Percentiles rank a stretch among this genome's conserved stretches.
These are phyloP conservation scores for Morpho helenor DNA, from an alignment of 2,888 invertebrate genomes.

Conservation along the genomic window DNA sequence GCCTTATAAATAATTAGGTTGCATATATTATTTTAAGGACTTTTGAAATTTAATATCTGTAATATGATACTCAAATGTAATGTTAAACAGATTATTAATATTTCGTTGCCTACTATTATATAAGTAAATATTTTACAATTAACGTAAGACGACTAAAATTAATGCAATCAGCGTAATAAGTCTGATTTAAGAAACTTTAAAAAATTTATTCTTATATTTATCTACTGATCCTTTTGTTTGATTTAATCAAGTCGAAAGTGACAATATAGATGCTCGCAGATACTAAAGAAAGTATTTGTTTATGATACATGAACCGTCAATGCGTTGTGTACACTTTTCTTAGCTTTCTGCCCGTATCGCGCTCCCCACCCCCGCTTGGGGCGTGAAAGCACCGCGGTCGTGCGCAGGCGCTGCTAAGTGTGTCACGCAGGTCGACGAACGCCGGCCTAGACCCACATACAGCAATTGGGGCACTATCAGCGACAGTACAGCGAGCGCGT, in stretches of 20 bases:
- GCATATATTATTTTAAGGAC: too few relatives aligned
- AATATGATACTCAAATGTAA: not conserved
- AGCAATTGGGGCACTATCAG: slow-evolving; percentile 78
- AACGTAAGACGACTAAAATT: not conserved
- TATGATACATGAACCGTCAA: slow-evolving; percentile 26
- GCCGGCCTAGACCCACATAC: slow-evolving; percentile 79
- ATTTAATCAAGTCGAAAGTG: not conserved
- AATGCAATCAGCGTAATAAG: too few relatives aligned
- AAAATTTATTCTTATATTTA: too few relatives aligned
- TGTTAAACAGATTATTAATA: not conserved
- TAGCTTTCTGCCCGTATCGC: slow-evolving; percentile 58
- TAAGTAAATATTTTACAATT: not conserved
- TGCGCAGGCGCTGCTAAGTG: slow-evolving; percentile 70
- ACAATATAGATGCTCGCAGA: not conserved
- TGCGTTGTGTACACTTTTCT: slow-evolving; percentile 42
- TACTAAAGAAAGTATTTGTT: slow-evolving; percentile 17
- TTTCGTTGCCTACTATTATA: not conserved
- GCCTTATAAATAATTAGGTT: too few relatives aligned
- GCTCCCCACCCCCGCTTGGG: slow-evolving; percentile 58
- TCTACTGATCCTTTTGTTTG: too few relatives aligned
- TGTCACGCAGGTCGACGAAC: slow-evolving; percentile 77
- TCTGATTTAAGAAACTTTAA: too few relatives aligned
- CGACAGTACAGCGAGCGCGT: slow-evolving; percentile 74
- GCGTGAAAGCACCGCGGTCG: slow-evolving; percentile 71
- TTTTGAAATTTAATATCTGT: too few relatives aligned